These are phyloP conservation scores for Amphipoea oculea DNA, from an alignment of 2,888 invertebrate genomes.

Conservation along the genomic window DNA sequence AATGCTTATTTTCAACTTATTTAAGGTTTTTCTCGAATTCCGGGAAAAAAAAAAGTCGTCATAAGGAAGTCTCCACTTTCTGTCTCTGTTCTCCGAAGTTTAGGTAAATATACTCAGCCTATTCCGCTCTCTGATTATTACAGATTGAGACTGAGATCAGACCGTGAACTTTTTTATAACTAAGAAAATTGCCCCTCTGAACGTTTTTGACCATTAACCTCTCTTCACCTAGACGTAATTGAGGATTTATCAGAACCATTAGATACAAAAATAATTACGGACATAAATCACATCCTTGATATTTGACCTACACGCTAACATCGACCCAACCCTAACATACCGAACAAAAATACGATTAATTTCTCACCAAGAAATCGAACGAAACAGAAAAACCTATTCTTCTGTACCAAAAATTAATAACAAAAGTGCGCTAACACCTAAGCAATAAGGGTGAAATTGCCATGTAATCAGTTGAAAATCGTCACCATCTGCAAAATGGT, in stretches of 20 bases:
- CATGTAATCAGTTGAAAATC: conserved; percentile 80
- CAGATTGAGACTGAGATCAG: too few relatives aligned
- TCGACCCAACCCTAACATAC: conserved; percentile 14
- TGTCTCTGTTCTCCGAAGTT: too few relatives aligned
- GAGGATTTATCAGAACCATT: conserved; percentile 10
- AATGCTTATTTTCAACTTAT: too few relatives aligned
- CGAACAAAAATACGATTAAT: conserved; percentile 49
- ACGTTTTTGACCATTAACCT: too few relatives aligned
- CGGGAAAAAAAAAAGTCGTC: too few relatives aligned
- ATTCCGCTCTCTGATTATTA: too few relatives aligned
- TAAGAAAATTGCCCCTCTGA: too few relatives aligned
- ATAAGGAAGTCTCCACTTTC: too few relatives aligned
- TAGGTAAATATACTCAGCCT: too few relatives aligned
- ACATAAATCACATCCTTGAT: conserved; percentile 29
- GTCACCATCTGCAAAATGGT: conserved; percentile 83
- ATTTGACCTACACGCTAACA: conserved; percentile 8
- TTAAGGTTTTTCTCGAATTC: too few relatives aligned
- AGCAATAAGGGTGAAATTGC: conserved; percentile 82
- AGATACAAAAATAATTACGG: conserved; percentile 22
- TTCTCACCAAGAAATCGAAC: conserved; percentile 41
- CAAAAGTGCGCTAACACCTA: conserved; percentile 67
- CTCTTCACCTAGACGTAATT: background rate
- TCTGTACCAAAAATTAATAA: conserved; percentile 71
- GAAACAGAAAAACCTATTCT: conserved; percentile 59
- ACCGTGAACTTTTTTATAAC: too few relatives aligned